Base-by-base conservation (phyloP, 2,797 vertebrate genomes). In the Alosa sapidissima region DNA sequence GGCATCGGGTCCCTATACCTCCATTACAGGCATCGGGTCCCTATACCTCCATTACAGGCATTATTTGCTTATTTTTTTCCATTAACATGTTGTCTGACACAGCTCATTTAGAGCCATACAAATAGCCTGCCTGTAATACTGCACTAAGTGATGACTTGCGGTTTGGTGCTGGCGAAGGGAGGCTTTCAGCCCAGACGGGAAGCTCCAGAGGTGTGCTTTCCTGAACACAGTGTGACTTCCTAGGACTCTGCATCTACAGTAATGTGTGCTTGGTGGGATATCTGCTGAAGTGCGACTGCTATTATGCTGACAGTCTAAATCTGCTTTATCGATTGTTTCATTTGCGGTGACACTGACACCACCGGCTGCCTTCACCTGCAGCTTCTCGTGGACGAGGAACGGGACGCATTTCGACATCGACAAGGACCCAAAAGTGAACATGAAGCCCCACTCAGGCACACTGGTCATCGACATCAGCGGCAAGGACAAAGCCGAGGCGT, bases 371-470 rank as follows among this genome's bases (percentile, higher is more conserved):
- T 36, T 36, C 33, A 3, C 16, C 72, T 21, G 72, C 92, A 99
- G 98, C 89, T 99, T 99, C 91, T 98, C 97, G 62, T 99, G 98
- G 98, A 99, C 97, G 0, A 96, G 96, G 87, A 97, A 99, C 83
- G 98, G 98, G 89, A 98, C 96, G 58, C 97, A 99, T 94, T 99
- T 97, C 91, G 97, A 99, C 92, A 94, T 96, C 5, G 98, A 99
- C 62, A 92, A 95, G 89, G 96, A 98, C 88, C 82, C 95, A 83
- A 95, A 94, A 14, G 96, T 99, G 89, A 96, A 89, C 89, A 97
- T 98, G 97, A 97, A 90, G 90, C 89, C 94, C 78, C 95, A 95
- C 91, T 97, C 97, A 1, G 98, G 98, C 81, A 99, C 98, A 0
- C 95, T 99, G 85, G 92, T 95, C 84, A 92, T 99, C 92, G 97